These are phyloP conservation scores for Odocoileus virginianus DNA, from an alignment of 2,113 vertebrate species.

Conservation along the genomic window DNA sequence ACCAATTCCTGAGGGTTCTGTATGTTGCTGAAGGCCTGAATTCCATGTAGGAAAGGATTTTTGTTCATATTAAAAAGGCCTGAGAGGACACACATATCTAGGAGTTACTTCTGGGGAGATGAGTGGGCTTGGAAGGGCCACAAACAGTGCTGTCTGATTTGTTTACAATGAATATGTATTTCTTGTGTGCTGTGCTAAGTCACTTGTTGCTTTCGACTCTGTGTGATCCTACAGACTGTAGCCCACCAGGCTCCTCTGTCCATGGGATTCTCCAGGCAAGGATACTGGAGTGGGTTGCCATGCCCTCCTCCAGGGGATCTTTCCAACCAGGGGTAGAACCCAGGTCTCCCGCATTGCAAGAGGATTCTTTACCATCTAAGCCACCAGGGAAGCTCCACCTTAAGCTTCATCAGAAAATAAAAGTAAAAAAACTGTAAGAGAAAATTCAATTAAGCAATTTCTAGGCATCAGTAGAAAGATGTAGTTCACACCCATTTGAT, in stretches of 20 bases:
- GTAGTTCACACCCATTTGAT: not conserved
- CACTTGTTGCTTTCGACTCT: not conserved
- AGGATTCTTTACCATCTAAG: not conserved
- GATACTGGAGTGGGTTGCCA: not conserved
- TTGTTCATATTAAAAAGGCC: not conserved
- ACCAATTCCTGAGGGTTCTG: not conserved
- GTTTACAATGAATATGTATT: not conserved
- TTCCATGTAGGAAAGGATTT: not conserved
- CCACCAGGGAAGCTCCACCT: not conserved
- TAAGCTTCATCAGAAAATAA: not conserved
- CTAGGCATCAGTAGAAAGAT: not conserved
- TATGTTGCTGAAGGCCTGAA: not conserved
- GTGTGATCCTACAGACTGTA: accelerated
- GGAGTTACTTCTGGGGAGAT: not conserved
- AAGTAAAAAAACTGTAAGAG: not conserved
- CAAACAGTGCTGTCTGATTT: not conserved
- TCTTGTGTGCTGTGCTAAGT: not conserved
- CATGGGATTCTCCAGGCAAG: not conserved
- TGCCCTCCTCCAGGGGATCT: not conserved
- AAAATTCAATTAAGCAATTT: not conserved
- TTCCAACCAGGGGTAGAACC: not conserved
- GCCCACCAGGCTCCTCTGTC: not conserved
- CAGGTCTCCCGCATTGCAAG: not conserved
- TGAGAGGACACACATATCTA: not conserved
- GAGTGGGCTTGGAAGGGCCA: not conserved